phyloP scores from a whole-genome alignment of 2,113 vertebrate genomes.

The Megaptera novaeangliae region DNA sequence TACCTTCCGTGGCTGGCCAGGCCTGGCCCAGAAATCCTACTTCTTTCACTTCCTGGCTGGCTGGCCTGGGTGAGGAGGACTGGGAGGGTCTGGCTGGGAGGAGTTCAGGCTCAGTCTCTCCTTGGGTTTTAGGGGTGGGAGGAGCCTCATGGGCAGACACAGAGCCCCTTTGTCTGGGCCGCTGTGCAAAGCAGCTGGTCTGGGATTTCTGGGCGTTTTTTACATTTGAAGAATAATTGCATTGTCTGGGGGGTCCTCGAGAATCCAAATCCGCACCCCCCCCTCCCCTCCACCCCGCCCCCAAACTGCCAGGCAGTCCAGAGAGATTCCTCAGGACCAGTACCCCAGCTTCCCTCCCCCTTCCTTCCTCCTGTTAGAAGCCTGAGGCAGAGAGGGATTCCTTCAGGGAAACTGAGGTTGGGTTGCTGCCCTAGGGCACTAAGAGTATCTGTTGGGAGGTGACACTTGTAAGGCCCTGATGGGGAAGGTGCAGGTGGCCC shows the following conservation, averaged over 20 bases:
- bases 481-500: neutral
- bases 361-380: neutral
- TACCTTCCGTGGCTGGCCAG: neutral
- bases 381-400: neutral
- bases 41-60: conserved; percentile 5
- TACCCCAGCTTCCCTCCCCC: neutral
- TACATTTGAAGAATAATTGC: conserved; percentile 73
- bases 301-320: conserved; percentile 17
- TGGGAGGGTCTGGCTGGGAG: conserved; percentile 52
- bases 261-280: conserved; percentile 21
- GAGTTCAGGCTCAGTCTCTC: conserved; percentile 32
- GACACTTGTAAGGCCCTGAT: neutral
- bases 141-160: conserved; percentile 47
- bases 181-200: conserved; percentile 65
- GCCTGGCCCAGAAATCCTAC: neutral
- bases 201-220: conserved; percentile 71
- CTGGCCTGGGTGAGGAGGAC: neutral
- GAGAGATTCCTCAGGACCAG: conserved; percentile 31
- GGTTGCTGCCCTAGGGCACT: neutral
- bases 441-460: neutral
- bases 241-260: conserved; percentile 62
- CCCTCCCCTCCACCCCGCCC: neutral
- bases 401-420: conserved; percentile 1
- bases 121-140: conserved; percentile 36
- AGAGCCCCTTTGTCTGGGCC: conserved; percentile 67